A percentile compares a stretch with the other conserved stretches of the same genome.
Conservation (phyloP, 2,113 vertebrate species). For the Carassius auratus region DNA sequence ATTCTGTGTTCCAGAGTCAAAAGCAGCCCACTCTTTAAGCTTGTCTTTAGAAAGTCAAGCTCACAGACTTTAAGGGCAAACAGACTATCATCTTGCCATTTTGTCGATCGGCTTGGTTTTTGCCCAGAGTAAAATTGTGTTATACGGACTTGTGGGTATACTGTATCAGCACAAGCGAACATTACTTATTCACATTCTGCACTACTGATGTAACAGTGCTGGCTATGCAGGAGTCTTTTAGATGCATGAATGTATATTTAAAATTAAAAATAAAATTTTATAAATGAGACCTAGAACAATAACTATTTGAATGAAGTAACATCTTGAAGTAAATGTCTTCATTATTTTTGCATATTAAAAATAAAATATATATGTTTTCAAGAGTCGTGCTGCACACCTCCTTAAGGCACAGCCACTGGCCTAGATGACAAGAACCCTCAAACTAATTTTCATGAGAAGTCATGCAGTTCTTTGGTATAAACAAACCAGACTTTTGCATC, state of each 20-base stretch:
- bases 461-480: neutral
- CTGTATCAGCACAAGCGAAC: neutral
- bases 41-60: conserved; percentile 10
- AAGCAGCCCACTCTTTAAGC: conserved; percentile 4
- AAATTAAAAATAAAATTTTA: neutral
- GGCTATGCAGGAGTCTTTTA: neutral
- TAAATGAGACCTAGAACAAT: neutral
- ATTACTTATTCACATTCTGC: neutral
- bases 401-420: neutral
- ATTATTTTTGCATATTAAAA: neutral
- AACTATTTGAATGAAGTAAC: too few relatives aligned
- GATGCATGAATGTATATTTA: neutral
- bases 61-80: neutral
- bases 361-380: neutral
- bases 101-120: neutral
- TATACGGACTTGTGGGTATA: neutral
- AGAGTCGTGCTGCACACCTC: neutral
- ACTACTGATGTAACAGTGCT: neutral
- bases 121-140: neutral
- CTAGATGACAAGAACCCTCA: neutral
- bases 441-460: neutral
- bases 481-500: too few relatives aligned
- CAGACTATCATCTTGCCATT: neutral
- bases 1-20: neutral
- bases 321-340: too few relatives aligned